Percentiles rank a stretch among this genome's conserved stretches.
These are phyloP conservation scores for Melanchra persicariae DNA, from an alignment of 2,888 invertebrate species.

Conservation along the genomic window DNA sequence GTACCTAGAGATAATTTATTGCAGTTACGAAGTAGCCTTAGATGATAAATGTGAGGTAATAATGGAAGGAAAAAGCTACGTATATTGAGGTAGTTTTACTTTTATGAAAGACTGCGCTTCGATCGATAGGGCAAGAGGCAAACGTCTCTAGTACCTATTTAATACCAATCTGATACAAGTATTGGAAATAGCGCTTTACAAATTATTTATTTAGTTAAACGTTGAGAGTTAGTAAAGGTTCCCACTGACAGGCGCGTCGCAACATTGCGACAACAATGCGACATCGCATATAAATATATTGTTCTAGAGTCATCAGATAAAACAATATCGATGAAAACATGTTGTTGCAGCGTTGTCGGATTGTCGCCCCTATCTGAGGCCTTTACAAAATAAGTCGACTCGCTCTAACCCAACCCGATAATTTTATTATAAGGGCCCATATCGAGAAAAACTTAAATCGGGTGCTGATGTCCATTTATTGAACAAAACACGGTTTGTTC, in stretches of 20 bases:
- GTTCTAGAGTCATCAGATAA: too few relatives aligned
- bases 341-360: background rate
- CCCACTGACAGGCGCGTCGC: background rate
- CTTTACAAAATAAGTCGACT: too few relatives aligned
- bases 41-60: conserved; percentile 42
- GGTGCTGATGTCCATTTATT: background rate
- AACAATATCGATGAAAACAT: background rate
- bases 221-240: background rate
- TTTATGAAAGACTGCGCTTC: background rate
- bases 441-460: background rate
- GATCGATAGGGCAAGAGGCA: background rate
- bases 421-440: background rate
- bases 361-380: too few relatives aligned
- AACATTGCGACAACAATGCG: background rate
- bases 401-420: background rate
- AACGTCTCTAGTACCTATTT: background rate
- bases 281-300: background rate
- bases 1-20: conserved; percentile 45
- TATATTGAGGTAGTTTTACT: background rate
- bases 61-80: conserved; percentile 25
- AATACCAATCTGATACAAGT: background rate
- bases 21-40: conserved; percentile 38
- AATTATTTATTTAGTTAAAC: background rate
- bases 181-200: background rate
- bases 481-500: background rate